Evolutionary conservation across 2,888 invertebrate genomes (phyloP).

Genomic region (Epinotia brunnichana): DNA sequence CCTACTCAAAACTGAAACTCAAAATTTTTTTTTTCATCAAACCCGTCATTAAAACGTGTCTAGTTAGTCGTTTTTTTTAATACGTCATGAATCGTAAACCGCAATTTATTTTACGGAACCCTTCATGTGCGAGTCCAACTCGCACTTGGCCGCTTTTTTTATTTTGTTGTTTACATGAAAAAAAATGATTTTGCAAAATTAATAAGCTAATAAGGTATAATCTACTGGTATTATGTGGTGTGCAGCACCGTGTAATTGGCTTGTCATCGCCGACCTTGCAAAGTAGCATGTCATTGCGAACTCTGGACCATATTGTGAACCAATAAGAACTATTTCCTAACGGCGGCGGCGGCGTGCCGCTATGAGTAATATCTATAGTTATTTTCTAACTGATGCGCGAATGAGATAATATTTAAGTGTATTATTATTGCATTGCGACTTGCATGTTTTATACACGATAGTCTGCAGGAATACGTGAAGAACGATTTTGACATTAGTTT

Average conservation of each 20-base stretch:
- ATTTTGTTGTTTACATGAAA: background rate
- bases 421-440: conserved; percentile 6
- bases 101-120: no score
- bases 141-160: no score
- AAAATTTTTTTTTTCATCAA: no score
- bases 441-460: background rate
- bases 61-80: no score
- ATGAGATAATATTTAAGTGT: conserved; percentile 18
- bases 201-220: conserved; percentile 24
- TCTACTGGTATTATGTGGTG: conserved; percentile 32
- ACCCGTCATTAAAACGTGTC: no score
- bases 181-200: conserved; percentile 27
- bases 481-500: no score
- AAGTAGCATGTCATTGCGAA: background rate
- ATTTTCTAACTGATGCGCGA: conserved; percentile 24
- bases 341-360: background rate
- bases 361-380: background rate
- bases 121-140: no score
- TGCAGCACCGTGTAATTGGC: conserved; percentile 39
- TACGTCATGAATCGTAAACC: no score
- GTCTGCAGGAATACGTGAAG: no score
- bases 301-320: conserved; percentile 6
- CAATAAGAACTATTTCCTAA: conserved; percentile 10
- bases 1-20: no score
- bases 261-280: conserved; percentile 33